These are phyloP conservation scores for Salvator merianae DNA, from an alignment of 2,113 vertebrate species.

Conservation along the genomic window DNA sequence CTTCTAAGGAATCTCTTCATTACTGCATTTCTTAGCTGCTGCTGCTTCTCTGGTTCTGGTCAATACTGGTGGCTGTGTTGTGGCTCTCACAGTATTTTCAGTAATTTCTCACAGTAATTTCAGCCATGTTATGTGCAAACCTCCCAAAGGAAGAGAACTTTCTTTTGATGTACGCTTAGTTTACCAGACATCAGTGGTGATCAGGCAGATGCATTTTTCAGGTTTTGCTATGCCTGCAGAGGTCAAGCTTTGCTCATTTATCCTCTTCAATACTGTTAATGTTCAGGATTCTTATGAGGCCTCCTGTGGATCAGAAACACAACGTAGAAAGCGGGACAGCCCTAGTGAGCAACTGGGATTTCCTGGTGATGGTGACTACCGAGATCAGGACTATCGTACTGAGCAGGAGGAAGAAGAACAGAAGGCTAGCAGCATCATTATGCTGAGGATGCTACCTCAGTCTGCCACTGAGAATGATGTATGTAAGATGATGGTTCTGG, in stretches of 20 bases:
- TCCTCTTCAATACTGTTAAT: conserved; percentile 10
- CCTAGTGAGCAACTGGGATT: conserved; percentile 64
- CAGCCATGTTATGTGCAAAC: too few relatives aligned
- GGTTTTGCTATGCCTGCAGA: not conserved
- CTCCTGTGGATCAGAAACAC: conserved; percentile 64
- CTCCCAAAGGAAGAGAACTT: too few relatives aligned
- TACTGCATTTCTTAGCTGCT: too few relatives aligned
- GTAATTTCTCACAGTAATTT: too few relatives aligned
- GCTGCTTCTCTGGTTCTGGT: too few relatives aligned
- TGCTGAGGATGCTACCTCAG: conserved; percentile 90
- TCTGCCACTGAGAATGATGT: conserved; percentile 87
- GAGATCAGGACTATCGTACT: conserved; percentile 88
- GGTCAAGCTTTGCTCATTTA: not conserved
- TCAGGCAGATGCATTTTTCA: too few relatives aligned
- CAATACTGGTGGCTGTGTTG: too few relatives aligned
- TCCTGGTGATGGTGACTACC: conserved; percentile 78
- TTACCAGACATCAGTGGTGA: too few relatives aligned
- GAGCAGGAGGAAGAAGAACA: conserved; percentile 85
- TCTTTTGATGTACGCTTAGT: too few relatives aligned
- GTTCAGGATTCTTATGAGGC: conserved; percentile 69
- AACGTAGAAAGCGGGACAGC: conserved; percentile 64
- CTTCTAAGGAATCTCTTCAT: too few relatives aligned
- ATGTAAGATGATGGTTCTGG: conserved; percentile 14
- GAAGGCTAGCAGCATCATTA: conserved; percentile 91
- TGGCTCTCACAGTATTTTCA: too few relatives aligned